Percentiles rank a stretch among this genome's conserved stretches.
These are phyloP conservation scores for Alaudala cheleensis DNA, from an alignment of 2,113 vertebrate species.

Conservation along the genomic window DNA sequence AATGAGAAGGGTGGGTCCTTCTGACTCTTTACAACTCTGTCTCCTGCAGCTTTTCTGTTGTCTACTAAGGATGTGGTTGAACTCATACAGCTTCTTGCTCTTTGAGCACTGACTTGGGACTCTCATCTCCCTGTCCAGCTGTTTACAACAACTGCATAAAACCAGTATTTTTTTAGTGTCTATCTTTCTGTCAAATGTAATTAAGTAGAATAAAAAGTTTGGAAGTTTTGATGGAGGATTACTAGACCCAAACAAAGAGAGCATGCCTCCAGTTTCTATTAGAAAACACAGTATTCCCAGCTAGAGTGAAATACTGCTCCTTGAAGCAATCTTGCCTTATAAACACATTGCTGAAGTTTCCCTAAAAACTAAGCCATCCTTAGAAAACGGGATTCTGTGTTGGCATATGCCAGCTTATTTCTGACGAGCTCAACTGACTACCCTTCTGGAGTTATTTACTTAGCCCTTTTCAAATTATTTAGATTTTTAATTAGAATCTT, in stretches of 20 bases:
- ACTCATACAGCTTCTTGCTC: not conserved
- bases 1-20: not conserved
- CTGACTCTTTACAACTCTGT: not conserved
- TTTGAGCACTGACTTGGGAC: not conserved
- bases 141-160: not conserved
- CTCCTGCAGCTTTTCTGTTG: not conserved
- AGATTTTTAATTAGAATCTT: constrained; percentile 46
- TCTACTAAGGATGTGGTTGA: not conserved
- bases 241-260: not conserved
- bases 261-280: not conserved
- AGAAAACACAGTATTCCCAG: not conserved
- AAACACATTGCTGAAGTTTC: not conserved
- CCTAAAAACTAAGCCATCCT: constrained; percentile 8
- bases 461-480: constrained; percentile 34
- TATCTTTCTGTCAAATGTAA: not conserved
- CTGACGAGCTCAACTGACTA: not conserved
- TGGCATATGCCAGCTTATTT: constrained; percentile 13
- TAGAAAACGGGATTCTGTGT: not conserved
- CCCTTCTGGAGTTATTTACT: constrained; percentile 47
- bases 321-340: not conserved
- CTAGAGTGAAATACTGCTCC: not conserved
- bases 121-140: not conserved
- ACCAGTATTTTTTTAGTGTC: not conserved
- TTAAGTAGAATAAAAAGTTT: not conserved
- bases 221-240: not conserved